Evolutionary conservation across 1,140 invertebrate genomes (phyloP).

Genomic region (Cydia fagiglandana): DNA sequence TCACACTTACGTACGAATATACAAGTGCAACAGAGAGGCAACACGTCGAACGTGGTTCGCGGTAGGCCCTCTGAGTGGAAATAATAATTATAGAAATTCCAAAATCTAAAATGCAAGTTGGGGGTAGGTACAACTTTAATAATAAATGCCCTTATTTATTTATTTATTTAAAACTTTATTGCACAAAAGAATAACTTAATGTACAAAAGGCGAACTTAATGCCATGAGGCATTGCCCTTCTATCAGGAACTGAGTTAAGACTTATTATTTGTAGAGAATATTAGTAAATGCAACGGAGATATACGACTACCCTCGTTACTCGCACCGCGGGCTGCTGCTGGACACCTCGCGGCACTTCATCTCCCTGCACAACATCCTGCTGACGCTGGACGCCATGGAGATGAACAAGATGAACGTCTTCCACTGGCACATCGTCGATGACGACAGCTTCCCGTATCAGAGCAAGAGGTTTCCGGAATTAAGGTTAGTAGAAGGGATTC

Average conservation of each 20-base stretch:
- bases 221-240: too few species aligned
- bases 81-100: too few species aligned
- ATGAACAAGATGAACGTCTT: slow-evolving; percentile 96
- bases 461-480: slow-evolving; percentile 87
- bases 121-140: too few species aligned
- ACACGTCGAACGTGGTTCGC: too few species aligned
- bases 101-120: too few species aligned
- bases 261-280: slow-evolving; percentile 47
- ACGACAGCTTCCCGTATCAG: slow-evolving; percentile 93
- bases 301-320: slow-evolving; percentile 85
- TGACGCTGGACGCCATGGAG: slow-evolving; percentile 89
- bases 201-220: too few species aligned
- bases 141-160: too few species aligned
- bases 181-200: too few species aligned
- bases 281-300: slow-evolving; percentile 46
- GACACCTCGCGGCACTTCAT: slow-evolving; percentile 93
- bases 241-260: not conserved
- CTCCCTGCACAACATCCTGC: slow-evolving; percentile 81
- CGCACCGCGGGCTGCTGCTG: slow-evolving; percentile 88
- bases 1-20: too few species aligned
- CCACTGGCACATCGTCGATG: slow-evolving; percentile 97
- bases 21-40: too few species aligned
- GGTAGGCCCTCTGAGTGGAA: too few species aligned
- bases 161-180: too few species aligned
- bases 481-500: slow-evolving; percentile 75